Evolutionary conservation across 1,140 invertebrate species (phyloP).

Genomic region (Penaeus japonicus): DNA sequence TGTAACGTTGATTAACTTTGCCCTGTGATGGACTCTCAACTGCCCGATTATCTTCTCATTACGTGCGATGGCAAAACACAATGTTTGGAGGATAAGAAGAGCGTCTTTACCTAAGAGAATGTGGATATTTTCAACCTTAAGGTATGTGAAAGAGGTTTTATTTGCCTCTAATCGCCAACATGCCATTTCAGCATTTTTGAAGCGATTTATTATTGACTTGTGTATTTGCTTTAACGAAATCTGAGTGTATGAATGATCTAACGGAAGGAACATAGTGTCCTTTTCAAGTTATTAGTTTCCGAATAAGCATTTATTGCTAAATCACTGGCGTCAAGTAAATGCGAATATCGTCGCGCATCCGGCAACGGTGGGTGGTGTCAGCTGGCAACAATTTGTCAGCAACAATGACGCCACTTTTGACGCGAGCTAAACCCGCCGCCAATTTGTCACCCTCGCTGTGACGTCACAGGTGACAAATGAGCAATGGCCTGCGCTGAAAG

Average conservation of each 20-base stretch:
- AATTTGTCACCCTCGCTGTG: slow-evolving; percentile 42
- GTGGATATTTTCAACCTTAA: no score
- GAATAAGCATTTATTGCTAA: no score
- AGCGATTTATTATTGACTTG: no score
- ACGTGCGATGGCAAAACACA: background rate
- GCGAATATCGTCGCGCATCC: background rate
- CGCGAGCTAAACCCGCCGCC: slow-evolving; percentile 46
- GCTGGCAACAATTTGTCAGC: slow-evolving; percentile 47
- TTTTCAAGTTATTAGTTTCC: no score
- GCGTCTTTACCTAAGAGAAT: no score
- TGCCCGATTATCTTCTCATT: slow-evolving; percentile 38
- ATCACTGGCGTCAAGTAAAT: no score
- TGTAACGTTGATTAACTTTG: slow-evolving; percentile 30
- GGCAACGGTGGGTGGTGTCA: slow-evolving; percentile 29
- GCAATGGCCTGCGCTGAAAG: slow-evolving; percentile 24
- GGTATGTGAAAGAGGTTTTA: no score
- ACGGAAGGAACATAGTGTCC: no score
- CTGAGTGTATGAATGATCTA: no score
- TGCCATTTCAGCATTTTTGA: no score
- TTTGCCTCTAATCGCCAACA: no score
- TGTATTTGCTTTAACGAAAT: no score
- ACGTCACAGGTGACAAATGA: slow-evolving; percentile 47
- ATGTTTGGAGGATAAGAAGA: background rate
- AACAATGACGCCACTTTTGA: slow-evolving; percentile 41
- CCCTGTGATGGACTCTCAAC: background rate